Evolutionary conservation across 1,140 invertebrate genomes (phyloP).

Genomic region (Ditylenchus dipsaci): DNA sequence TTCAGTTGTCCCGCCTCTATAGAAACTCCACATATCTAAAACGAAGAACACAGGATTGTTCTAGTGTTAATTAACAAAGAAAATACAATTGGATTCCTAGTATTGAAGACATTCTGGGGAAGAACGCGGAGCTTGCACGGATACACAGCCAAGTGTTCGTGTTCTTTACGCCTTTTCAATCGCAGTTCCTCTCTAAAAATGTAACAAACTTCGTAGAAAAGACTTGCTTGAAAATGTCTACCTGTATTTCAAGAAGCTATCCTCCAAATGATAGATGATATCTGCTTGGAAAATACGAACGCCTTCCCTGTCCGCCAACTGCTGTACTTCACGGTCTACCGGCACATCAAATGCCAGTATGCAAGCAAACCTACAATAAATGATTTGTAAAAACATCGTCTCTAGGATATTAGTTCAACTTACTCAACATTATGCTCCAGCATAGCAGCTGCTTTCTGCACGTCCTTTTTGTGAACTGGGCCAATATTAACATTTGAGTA

Average conservation of each 20-base stretch:
- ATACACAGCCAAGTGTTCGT: conserved; percentile 93
- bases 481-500: conserved; percentile 97
- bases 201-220: background rate
- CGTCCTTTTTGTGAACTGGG: conserved; percentile 96
- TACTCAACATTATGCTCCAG: conserved; percentile 92
- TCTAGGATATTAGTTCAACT: conserved; percentile 60
- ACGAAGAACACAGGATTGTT: background rate
- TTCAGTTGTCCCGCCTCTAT: conserved; percentile 91
- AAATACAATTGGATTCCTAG: conserved; percentile 87
- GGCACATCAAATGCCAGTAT: conserved; percentile 99
- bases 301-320: conserved; percentile 84
- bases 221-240: conserved; percentile 20
- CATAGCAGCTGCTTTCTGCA: conserved; percentile 99
- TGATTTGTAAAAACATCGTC: too few relatives aligned
- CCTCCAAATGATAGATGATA: conserved; percentile 99
- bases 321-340: conserved; percentile 92
- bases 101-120: conserved; percentile 91
- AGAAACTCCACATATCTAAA: conserved; percentile 72
- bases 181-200: conserved; percentile 77
- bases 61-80: background rate
- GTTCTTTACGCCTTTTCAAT: conserved; percentile 83
- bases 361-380: conserved; percentile 70
- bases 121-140: conserved; percentile 85
- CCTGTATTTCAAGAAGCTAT: conserved; percentile 84
- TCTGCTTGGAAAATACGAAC: conserved; percentile 97